Base-by-base conservation (phyloP, 2,888 invertebrate species). In the Mactromeris polynyma region DNA sequence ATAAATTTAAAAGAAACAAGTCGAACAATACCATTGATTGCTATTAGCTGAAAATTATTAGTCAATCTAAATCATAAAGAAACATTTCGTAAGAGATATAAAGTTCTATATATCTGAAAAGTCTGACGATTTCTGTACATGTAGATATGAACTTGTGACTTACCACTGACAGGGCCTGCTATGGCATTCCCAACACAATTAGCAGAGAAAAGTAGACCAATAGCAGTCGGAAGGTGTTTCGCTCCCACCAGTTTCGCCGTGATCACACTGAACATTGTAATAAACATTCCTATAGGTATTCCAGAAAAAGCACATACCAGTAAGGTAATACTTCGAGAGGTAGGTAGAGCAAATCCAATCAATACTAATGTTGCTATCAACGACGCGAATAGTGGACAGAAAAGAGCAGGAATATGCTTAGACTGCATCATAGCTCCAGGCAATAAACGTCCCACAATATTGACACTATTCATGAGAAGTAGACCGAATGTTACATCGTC, bases 401-500 rank as follows among this genome's bases (percentile, higher is more conserved):
- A 4, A 0, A 81, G 21, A 19, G 81, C 3, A 14, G 51, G 26
- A 19, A 81, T 36, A 1, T 21, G 6, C 31, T 51, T 81, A 2
- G 54, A 17, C 54, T 81, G 81, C 19, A 54, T 11, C 36, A 81
- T 2, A 7, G 33, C 19, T 31, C 81, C 81, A 33, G 54, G 81
- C 19, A 81, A 11, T 6, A 81, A 51, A 36, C 81, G 81, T 46
- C 54, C 81, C 21, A 81, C 14, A 9, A 36, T 81, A 19, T 31
- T 54, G 4, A 81, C 33, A 21, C 33, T 36, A 21, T 54, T 81
- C 21, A 33, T 21, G 42, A 81, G 42, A 54, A 54, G 14, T 7
- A 54, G 46, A 14, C 81, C 81, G 11, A 81, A 54, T 54, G 81
- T 36, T 31, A 54, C 81, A 33, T 81, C 81, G 36, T 46, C 51